Percentiles rank a stretch among this genome's conserved stretches.
Evolutionary conservation across 2,797 vertebrate species (phyloP).

Genomic region (Apogon talboti): DNA sequence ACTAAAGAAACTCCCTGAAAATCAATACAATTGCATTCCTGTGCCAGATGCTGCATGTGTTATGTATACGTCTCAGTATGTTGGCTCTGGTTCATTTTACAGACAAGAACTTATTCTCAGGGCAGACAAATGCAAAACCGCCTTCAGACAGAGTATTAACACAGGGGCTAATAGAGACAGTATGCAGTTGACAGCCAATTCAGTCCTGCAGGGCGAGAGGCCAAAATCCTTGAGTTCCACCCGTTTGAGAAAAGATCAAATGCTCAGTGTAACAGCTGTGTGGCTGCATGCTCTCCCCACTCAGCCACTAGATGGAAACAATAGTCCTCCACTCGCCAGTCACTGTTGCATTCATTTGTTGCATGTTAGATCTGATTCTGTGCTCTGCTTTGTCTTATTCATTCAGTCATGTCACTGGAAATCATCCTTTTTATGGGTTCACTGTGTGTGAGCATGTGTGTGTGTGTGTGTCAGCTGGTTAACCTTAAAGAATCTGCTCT

Average conservation of each 20-base stretch:
- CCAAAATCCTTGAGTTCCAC: conserved; percentile 78
- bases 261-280: conserved; percentile 71
- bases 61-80: conserved; percentile 4
- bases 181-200: conserved; percentile 78
- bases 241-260: conserved; percentile 77
- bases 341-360: conserved; percentile 39
- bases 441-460: background rate
- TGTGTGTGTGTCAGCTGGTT: conserved; percentile 2
- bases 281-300: conserved; percentile 64
- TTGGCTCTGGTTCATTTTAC: conserved; percentile 26
- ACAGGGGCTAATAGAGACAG: conserved; percentile 69
- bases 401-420: conserved; percentile 25
- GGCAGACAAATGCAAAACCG: conserved; percentile 41
- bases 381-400: conserved; percentile 17
- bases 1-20: no score
- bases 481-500: conserved; percentile 4
- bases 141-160: conserved; percentile 50
- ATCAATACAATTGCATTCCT: background rate
- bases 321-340: conserved; percentile 62
- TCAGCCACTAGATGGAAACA: conserved; percentile 87
- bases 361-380: conserved; percentile 42
- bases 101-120: conserved; percentile 29
- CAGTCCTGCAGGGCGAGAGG: conserved; percentile 70
- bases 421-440: conserved; percentile 28
- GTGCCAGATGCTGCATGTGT: background rate